Evolutionary conservation across 2,888 invertebrate species (phyloP).

Genomic region (Notodonta dromedarius): DNA sequence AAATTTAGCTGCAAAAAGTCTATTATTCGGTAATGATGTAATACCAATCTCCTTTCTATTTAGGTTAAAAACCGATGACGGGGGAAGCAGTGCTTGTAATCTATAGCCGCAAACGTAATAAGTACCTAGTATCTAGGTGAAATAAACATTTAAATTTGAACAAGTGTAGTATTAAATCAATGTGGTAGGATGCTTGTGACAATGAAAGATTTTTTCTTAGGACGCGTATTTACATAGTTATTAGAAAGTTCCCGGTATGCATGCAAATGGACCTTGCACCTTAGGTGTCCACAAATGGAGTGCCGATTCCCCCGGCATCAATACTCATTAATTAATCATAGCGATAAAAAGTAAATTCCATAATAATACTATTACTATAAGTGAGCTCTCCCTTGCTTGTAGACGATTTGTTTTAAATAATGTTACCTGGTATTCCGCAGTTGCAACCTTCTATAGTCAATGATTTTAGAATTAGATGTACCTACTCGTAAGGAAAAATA

Average conservation of each 20-base stretch:
- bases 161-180: background rate
- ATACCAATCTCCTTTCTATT: conserved; percentile 71
- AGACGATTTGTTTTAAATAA: conserved; percentile 74
- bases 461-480: conserved; percentile 78
- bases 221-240: background rate
- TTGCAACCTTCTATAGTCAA: conserved; percentile 79
- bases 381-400: conserved; percentile 81
- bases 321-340: conserved; percentile 77
- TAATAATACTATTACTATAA: conserved; percentile 77
- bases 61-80: conserved; percentile 66
- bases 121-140: conserved; percentile 29
- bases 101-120: conserved; percentile 16
- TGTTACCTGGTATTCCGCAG: conserved; percentile 78
- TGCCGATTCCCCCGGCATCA: conserved; percentile 60
- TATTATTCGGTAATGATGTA: conserved; percentile 72
- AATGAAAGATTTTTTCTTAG: background rate
- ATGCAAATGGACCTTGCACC: background rate
- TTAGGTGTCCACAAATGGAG: conserved; percentile 15
- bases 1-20: conserved; percentile 74
- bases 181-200: background rate
- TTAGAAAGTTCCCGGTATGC: background rate
- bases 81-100: conserved; percentile 53
- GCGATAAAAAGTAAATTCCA: conserved; percentile 81
- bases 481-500: conserved; percentile 77
- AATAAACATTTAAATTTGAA: conserved; percentile 4